A percentile compares a stretch with the other conserved stretches of the same genome.
These are phyloP conservation scores for Rhabdomys pumilio DNA, from an alignment of 2,797 vertebrate genomes.

Conservation along the genomic window DNA sequence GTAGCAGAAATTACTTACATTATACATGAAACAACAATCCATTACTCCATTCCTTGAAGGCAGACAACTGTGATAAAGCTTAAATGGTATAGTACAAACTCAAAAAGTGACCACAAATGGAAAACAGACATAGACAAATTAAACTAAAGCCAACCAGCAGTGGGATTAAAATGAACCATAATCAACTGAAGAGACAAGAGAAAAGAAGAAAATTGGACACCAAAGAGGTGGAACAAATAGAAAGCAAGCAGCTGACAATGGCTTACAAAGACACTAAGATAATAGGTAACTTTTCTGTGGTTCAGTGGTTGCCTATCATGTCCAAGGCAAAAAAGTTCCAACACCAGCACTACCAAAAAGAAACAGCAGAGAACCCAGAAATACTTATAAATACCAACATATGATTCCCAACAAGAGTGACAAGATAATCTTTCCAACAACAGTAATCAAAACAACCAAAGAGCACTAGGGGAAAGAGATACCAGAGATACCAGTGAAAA, in stretches of 20 bases:
- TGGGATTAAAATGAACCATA: neutral
- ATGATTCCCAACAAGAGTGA: neutral
- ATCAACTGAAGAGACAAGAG: neutral
- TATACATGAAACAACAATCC: neutral
- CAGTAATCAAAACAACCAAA: neutral
- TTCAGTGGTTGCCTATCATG: neutral
- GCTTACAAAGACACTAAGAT: neutral
- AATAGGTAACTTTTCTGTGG: neutral
- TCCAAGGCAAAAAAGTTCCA: neutral
- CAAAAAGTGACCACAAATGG: slow-evolving; percentile 3
- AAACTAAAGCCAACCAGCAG: neutral
- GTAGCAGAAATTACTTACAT: neutral
- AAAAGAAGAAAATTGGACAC: neutral
- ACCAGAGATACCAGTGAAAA: neutral
- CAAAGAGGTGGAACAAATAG: slow-evolving; percentile 27
- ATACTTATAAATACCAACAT: neutral
- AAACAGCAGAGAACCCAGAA: neutral
- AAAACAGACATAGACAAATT: slow-evolving; percentile 9
- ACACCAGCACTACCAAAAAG: neutral
- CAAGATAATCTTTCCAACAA: neutral
- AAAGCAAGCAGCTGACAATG: slow-evolving; percentile 26
- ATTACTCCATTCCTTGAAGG: slow-evolving; percentile 45
- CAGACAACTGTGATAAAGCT: slow-evolving; percentile 31
- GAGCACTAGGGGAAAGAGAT: neutral
- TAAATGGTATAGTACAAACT: neutral